phyloP scores from a whole-genome alignment of 2,888 invertebrate genomes.

The Sialis lutaria region DNA sequence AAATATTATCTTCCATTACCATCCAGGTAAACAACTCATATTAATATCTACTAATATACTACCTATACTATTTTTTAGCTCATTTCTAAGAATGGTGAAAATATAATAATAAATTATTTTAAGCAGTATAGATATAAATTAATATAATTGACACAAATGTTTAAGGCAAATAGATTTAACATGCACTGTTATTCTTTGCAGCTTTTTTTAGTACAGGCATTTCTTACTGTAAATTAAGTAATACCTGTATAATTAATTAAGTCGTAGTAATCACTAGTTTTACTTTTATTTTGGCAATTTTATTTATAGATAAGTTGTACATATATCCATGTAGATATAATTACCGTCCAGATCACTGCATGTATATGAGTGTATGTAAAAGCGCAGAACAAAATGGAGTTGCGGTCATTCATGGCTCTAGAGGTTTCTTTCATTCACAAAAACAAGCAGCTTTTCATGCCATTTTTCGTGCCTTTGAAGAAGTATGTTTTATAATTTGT shows the following conservation, averaged over 20 bases:
- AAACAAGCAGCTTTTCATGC: conserved; percentile 74
- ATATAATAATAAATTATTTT: too few relatives aligned
- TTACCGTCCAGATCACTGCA: conserved; percentile 89
- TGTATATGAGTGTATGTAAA: conserved; percentile 80
- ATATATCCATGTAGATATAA: conserved; percentile 76
- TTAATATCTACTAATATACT: too few relatives aligned
- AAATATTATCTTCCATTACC: conserved; percentile 75
- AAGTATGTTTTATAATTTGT: conserved; percentile 22
- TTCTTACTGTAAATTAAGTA: too few relatives aligned
- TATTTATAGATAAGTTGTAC: conserved; percentile 47
- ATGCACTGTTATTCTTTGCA: neutral
- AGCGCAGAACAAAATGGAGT: conserved; percentile 55
- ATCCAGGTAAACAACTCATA: conserved; percentile 37
- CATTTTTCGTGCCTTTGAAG: conserved; percentile 44
- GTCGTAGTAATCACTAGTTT: too few relatives aligned
- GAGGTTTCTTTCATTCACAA: conserved; percentile 68
- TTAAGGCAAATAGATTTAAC: too few relatives aligned
- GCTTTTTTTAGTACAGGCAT: neutral
- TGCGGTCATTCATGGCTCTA: conserved; percentile 74
- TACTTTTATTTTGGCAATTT: too few relatives aligned
- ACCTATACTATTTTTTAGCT: neutral
- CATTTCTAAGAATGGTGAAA: too few relatives aligned
- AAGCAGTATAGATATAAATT: too few relatives aligned
- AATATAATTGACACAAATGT: neutral
- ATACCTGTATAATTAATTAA: too few relatives aligned